Evolutionary conservation across 2,797 vertebrate species (phyloP).

Genomic region (Miichthys miiuy): DNA sequence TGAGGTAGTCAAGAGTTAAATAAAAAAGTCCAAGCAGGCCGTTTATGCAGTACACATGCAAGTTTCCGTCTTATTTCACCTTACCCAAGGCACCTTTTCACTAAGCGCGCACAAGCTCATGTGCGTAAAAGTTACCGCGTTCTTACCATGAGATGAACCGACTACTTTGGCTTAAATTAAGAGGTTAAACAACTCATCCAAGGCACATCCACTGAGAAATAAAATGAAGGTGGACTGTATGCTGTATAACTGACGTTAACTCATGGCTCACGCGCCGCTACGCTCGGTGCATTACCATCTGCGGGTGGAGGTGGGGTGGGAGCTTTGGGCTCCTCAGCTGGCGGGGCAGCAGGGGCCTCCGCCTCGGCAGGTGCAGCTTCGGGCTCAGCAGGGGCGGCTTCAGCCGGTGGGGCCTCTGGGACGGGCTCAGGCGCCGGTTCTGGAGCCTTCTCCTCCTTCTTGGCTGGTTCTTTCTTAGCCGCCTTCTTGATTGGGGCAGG

Average conservation of each 20-base stretch:
- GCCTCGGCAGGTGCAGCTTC: constrained; percentile 36
- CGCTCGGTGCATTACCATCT: constrained; percentile 69
- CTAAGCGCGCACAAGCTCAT: neutral
- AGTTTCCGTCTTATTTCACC: neutral
- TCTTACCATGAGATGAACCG: constrained; percentile 16
- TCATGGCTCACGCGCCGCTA: constrained; percentile 1
- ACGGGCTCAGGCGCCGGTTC: constrained; percentile 60
- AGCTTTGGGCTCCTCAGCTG: constrained; percentile 59
- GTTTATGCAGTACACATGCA: constrained; percentile 11
- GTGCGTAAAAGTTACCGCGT: constrained; percentile 39
- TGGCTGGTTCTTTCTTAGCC: constrained; percentile 76
- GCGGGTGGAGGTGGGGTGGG: constrained; percentile 67
- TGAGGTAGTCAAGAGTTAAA: neutral
- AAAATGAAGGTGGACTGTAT: neutral
- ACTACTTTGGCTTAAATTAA: constrained; percentile 3
- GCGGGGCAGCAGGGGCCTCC: constrained; percentile 27
- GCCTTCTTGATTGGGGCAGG: constrained; percentile 88
- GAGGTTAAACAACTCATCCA: constrained; percentile 16
- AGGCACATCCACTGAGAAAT: neutral
- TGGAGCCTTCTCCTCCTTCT: constrained; percentile 74
- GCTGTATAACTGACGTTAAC: neutral
- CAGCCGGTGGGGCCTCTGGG: constrained; percentile 50
- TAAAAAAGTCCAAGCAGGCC: neutral
- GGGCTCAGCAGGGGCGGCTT: constrained; percentile 49
- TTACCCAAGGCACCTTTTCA: neutral